phyloP scores from a whole-genome alignment of 2,888 invertebrate genomes.

The Plutella xylostella region DNA sequence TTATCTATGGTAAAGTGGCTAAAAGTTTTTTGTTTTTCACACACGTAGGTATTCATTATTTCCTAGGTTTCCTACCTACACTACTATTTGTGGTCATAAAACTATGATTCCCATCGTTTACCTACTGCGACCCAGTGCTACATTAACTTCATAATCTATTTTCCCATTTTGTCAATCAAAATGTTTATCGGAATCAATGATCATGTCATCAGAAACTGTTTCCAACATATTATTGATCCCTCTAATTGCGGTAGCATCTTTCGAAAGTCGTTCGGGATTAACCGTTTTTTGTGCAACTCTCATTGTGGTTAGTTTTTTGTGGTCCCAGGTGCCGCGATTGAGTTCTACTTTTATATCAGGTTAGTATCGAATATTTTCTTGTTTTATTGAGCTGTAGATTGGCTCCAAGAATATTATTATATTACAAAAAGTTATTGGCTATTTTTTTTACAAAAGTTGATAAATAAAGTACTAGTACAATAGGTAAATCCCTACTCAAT shows the following conservation, averaged over 20 bases:
- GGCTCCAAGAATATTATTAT: too few relatives aligned
- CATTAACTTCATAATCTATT: not conserved
- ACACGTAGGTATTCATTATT: too few relatives aligned
- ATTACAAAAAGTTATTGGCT: too few relatives aligned
- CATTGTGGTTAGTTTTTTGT: conserved; percentile 31
- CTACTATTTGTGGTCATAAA: too few relatives aligned
- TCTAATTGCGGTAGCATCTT: conserved; percentile 29
- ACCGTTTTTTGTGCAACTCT: conserved; percentile 17
- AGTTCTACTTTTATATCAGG: conserved; percentile 22
- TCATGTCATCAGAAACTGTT: conserved; percentile 12
- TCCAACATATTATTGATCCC: conserved; percentile 20
- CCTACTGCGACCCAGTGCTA: too few relatives aligned
- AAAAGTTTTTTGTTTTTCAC: too few relatives aligned
- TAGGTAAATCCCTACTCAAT: too few relatives aligned
- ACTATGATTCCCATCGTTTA: too few relatives aligned
- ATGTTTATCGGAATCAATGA: not conserved
- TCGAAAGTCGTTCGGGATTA: conserved; percentile 19
- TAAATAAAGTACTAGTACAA: too few relatives aligned
- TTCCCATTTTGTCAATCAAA: not conserved
- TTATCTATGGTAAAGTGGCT: too few relatives aligned
- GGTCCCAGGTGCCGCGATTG: conserved; percentile 33
- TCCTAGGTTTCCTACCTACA: too few relatives aligned
- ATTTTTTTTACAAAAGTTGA: too few relatives aligned
- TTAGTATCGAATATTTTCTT: conserved; percentile 1
- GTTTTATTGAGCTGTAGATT: not conserved